phyloP scores from a whole-genome alignment of 2,797 vertebrate genomes.

The Thaleichthys pacificus region DNA sequence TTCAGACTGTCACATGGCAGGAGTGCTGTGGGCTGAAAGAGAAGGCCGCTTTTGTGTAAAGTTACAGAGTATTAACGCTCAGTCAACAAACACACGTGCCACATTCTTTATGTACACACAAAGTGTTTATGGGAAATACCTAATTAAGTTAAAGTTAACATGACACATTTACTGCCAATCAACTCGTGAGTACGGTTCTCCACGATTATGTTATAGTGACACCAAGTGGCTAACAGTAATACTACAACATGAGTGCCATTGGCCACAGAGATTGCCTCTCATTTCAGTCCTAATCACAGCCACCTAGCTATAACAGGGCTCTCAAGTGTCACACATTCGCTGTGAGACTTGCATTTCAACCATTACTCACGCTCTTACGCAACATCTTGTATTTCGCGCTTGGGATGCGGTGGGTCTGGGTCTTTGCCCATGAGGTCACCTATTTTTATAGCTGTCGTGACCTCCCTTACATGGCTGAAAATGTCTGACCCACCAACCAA shows the following conservation, averaged over 20 bases:
- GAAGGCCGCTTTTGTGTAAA: constrained; percentile 62
- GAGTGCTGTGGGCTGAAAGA: constrained; percentile 22
- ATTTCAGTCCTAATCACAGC: constrained; percentile 24
- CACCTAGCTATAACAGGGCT: constrained; percentile 30
- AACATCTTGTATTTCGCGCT: neutral
- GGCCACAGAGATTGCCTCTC: neutral
- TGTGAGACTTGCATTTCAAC: too few species aligned
- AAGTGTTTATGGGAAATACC: too few species aligned
- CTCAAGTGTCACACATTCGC: too few species aligned
- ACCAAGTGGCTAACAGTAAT: constrained; percentile 51
- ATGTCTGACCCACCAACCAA: too few species aligned
- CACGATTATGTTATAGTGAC: constrained; percentile 45
- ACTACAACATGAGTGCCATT: constrained; percentile 36
- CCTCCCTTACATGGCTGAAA: too few species aligned
- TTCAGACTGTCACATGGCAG: constrained; percentile 66
- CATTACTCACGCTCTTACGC: neutral
- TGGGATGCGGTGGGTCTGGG: too few species aligned
- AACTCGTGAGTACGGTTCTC: neutral
- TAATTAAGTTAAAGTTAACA: too few species aligned
- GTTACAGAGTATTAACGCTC: neutral
- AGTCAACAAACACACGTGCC: constrained; percentile 3
- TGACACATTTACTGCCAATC: too few species aligned
- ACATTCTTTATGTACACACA: constrained; percentile 1
- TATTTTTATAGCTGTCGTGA: too few species aligned
- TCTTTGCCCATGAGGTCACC: neutral